Evolutionary conservation across 2,888 invertebrate genomes (phyloP), one percentile per base, ranked within the genome.

Genomic region (Standfussiana lucernea): DNA sequence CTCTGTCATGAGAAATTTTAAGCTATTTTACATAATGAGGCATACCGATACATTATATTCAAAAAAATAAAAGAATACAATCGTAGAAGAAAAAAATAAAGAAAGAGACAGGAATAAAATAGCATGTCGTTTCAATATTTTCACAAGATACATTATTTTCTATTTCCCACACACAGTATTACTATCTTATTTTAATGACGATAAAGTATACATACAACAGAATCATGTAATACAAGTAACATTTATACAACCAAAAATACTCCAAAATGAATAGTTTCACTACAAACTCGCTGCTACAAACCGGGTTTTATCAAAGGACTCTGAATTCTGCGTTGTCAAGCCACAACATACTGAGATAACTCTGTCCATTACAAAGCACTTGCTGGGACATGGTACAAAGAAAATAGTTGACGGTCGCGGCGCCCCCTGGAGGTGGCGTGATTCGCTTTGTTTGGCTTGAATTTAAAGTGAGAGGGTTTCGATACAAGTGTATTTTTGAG

Each of bases 341-440:
- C 86, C 85, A 73, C 86, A 85, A 75, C 78, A 78, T 80, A 78
- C 78, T 67, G 62, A 86, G 75, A 86, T 81, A 86, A 76, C 83
- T 86, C 78, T 56, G 78, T 72, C 70, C 77, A 53, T 80, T 80
- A 86, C 72, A 86, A 80, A 85, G 82, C 85, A 68, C 66, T 79
- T 56, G 53, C 64, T 73, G 77, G 74, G 59, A 77, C 62, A 80
- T 69, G 40, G 73, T 74, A 89, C 85, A 87, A 88, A 88, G 90
- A 88, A 89, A 89, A 89, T 89, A 86, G 87, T 89, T 86, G 87
- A 86, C 88, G 81, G 81, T 83, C 73, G 65, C 61, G n/a, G 47
- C 68, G 78, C 71, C 78, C 79, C 50, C 76, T 72, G 56, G 84
- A 59, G 28, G 69, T 70, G 56, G 47, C 71, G 73, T 74, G 86